Conservation (phyloP, 2,888 invertebrate species). For the Trissonchulus sp. region DNA sequence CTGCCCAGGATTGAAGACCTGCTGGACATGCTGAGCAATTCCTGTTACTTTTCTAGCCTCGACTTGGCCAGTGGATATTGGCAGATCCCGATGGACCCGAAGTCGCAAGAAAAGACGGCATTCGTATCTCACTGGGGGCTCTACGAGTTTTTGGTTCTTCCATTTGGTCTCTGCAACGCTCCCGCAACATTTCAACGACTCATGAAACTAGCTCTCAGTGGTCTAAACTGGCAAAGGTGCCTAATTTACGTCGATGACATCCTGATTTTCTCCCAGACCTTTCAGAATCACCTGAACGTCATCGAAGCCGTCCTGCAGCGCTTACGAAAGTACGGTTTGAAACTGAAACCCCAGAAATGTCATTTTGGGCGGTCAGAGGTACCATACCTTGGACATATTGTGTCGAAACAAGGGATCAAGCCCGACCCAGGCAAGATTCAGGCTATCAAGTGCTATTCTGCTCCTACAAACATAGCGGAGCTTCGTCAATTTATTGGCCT, state of each 20-base stretch:
- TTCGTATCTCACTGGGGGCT: neutral
- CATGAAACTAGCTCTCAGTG: neutral
- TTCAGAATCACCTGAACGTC: neutral
- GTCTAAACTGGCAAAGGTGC: conserved; percentile 18
- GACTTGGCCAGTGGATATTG: conserved; percentile 32
- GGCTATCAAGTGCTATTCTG: neutral
- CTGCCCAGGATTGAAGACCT: no score
- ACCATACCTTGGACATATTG: conserved; percentile 11
- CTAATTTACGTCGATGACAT: conserved; percentile 22
- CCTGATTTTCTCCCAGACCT: conserved; percentile 1
- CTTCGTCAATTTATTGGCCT: conserved; percentile 18
- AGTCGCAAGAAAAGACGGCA: neutral
- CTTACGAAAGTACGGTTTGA: neutral
- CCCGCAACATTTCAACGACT: conserved; percentile 4
- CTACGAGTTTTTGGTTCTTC: neutral
- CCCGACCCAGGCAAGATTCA: conserved; percentile 8
- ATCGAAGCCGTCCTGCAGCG: neutral
- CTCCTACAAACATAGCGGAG: conserved; percentile 4
- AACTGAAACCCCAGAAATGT: conserved; percentile 16
- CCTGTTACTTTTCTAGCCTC: conserved; percentile 18
- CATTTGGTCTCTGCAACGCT: no score
- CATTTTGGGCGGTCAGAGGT: neutral
- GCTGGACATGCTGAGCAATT: conserved; percentile 4
- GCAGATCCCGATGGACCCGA: no score
- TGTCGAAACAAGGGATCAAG: neutral